Evolutionary conservation across 2,888 invertebrate species (phyloP).

Genomic region (Pegoplata infirma): DNA sequence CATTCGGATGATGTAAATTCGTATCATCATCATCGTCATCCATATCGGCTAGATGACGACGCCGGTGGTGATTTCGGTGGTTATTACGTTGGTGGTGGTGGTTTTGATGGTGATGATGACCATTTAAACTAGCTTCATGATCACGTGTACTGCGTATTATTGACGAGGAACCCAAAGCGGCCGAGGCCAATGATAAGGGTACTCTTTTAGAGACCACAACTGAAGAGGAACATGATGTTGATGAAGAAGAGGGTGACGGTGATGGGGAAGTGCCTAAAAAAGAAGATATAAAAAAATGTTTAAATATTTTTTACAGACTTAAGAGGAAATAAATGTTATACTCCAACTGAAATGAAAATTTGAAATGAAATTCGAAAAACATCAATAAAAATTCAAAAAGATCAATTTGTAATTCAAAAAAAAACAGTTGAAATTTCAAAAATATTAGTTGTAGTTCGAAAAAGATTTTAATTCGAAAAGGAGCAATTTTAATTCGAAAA

Average conservation of each 20-base stretch:
- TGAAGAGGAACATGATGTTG: constrained; percentile 74
- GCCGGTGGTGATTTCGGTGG: constrained; percentile 76
- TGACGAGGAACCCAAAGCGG: constrained; percentile 72
- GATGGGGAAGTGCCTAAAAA: constrained; percentile 71
- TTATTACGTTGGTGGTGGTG: constrained; percentile 69
- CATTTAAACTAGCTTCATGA: constrained; percentile 67
- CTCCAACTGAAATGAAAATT: too few relatives aligned
- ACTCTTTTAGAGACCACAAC: constrained; percentile 73
- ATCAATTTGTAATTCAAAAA: too few relatives aligned
- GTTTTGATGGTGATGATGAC: constrained; percentile 65
- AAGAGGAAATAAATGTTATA: too few relatives aligned
- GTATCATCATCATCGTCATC: constrained; percentile 73
- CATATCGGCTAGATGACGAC: constrained; percentile 73
- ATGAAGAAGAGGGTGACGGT: constrained; percentile 72
- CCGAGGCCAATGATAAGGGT: constrained; percentile 73
- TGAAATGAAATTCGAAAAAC: too few relatives aligned
- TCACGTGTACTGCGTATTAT: constrained; percentile 77
- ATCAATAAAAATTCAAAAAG: too few relatives aligned
- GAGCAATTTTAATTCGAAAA: too few relatives aligned
- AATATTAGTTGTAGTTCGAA: too few relatives aligned
- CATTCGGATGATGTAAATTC: constrained; percentile 60
- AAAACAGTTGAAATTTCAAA: too few relatives aligned
- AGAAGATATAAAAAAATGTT: too few relatives aligned
- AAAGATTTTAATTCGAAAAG: too few relatives aligned
- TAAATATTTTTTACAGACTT: too few relatives aligned